These are phyloP conservation scores for Cephalopachus bancanus DNA, from an alignment of 2,797 vertebrate species.

Conservation along the genomic window DNA sequence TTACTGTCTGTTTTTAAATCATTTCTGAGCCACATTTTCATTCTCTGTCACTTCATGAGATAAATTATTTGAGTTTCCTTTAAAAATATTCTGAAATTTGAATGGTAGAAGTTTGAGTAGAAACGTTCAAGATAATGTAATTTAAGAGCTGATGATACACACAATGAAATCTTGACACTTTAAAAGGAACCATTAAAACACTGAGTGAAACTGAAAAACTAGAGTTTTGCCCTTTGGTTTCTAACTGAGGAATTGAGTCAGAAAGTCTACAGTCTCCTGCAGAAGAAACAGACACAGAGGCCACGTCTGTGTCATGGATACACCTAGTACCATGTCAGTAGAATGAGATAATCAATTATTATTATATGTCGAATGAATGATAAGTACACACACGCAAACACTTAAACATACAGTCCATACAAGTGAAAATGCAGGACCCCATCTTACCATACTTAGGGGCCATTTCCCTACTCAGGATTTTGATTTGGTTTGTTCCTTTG, in stretches of 20 bases:
- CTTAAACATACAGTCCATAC: background rate
- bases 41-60: background rate
- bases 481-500: constrained; percentile 19
- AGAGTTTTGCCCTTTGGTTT: constrained; percentile 55
- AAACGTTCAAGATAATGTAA: background rate
- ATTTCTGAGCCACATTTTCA: background rate
- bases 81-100: background rate
- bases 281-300: background rate
- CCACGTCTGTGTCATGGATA: background rate
- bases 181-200: constrained; percentile 44
- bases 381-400: background rate
- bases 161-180: constrained; percentile 43
- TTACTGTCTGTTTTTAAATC: background rate
- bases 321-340: background rate
- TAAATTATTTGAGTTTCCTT: background rate
- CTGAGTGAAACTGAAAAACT: constrained; percentile 63
- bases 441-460: background rate
- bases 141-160: background rate
- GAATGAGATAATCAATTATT: background rate
- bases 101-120: background rate
- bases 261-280: background rate
- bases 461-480: background rate
- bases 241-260: background rate
- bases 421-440: no score
- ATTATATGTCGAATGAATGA: background rate